Evolutionary conservation across 2,113 vertebrate genomes (phyloP), one percentile per base, ranked within the genome.

Genomic region (Meleagris gallopavo): DNA sequence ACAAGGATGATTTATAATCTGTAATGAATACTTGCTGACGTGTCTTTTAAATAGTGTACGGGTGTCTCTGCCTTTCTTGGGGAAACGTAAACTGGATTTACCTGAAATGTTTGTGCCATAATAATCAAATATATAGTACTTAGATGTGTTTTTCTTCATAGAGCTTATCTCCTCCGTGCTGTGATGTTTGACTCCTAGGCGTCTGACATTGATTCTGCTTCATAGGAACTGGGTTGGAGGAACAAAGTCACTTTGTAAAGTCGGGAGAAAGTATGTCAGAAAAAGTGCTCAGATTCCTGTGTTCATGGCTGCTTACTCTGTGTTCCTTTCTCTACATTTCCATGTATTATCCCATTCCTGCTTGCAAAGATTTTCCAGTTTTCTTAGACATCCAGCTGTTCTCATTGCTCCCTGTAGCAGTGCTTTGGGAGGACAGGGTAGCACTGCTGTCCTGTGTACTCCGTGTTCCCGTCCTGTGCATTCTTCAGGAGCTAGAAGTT

Each of bases 11-110:
- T 96, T 94, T 96, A 88, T 86, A 95, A 90, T 91, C 85, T 94
- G 72, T 72, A 84, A 69, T 96, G 88, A 90, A 92, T 94, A 90
- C 88, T 66, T 94, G 85, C 86, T 94, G 88, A 95, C 54, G 20
- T 72, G 66, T 60, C 85, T 88, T 91, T 94, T 88, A 18, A 76
- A 75, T n/a, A 70, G 60, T 48, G 62, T 29, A 25, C 71, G 67
- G 85, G 66, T 32, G 15, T 91, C 65, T 77, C 72, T 74, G 41
- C 46, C 75, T 95, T 89, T 71, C 70, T 83, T 30, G 45, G 43
- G 19, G 18, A 96, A 94, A 71, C 27, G 48, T 66, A 91, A 93
- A 94, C 89, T 80, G 94, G 88, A 88, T 86, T 91, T 93, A 78
- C 94, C 58, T 66, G 83, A 84, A 95, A 77, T 29, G 36, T 93